Percentiles rank a stretch among this genome's conserved stretches.
Conservation (phyloP, 2,888 invertebrate species). For the Diplolepis rosae region DNA sequence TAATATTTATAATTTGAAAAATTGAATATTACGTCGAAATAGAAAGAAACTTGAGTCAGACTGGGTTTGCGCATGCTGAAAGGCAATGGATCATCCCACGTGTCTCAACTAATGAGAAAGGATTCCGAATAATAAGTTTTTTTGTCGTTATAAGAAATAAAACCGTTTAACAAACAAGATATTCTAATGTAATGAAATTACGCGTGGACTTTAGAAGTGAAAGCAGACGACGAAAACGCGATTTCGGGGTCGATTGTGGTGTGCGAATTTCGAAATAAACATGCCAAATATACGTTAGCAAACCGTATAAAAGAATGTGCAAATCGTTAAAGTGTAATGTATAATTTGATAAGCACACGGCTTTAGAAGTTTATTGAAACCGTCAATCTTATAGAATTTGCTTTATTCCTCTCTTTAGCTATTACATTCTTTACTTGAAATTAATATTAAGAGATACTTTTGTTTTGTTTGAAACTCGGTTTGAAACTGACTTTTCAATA, state of each 20-base stretch:
- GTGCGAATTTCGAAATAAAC: slow-evolving; percentile 29
- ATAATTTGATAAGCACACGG: no score
- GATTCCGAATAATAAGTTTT: slow-evolving; percentile 23
- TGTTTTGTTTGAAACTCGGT: no score
- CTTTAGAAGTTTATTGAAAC: no score
- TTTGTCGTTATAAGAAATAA: neutral
- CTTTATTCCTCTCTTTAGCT: no score
- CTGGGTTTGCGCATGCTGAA: slow-evolving; percentile 11
- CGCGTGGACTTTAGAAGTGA: slow-evolving; percentile 7
- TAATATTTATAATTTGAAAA: neutral
- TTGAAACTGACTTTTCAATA: no score
- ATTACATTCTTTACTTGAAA: no score
- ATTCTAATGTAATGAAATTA: slow-evolving; percentile 12
- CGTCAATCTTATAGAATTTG: no score
- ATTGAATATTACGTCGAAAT: neutral
- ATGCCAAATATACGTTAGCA: no score
- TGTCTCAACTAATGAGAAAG: slow-evolving; percentile 31
- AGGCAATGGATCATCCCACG: slow-evolving; percentile 44
- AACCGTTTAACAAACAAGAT: neutral
- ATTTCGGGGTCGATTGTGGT: slow-evolving; percentile 13
- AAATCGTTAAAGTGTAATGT: no score
- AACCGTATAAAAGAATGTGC: no score
- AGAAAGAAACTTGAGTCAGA: neutral
- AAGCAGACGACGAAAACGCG: slow-evolving; percentile 11
- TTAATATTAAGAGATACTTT: no score